Conservation (phyloP, 2,113 vertebrate genomes). For the Erythrolamprus reginae region DNA sequence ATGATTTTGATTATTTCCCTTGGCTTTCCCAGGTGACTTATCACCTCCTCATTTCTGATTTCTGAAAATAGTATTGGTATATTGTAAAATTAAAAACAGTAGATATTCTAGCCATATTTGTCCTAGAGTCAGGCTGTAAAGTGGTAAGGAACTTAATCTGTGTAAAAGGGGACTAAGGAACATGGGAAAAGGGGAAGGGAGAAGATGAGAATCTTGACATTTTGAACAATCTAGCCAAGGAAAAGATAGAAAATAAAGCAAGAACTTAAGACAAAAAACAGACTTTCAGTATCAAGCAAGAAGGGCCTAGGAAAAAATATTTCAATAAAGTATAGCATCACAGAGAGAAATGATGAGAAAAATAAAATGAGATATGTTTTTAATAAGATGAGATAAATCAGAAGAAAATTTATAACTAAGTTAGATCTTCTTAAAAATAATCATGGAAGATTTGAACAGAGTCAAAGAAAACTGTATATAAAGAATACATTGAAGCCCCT, state of each 20-base stretch:
- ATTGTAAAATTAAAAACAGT: not conserved
- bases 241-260: not conserved
- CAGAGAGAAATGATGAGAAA: not conserved
- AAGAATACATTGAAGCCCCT: not conserved
- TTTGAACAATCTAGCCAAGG: not conserved
- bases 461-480: not conserved
- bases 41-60: too few species aligned
- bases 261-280: not conserved
- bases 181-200: not conserved
- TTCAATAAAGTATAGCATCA: not conserved
- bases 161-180: not conserved
- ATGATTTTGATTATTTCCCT: too few species aligned
- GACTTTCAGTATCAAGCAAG: not conserved
- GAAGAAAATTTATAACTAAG: not conserved
- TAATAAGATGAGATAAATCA: not conserved
- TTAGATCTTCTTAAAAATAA: not conserved
- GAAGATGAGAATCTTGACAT: not conserved
- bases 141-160: not conserved
- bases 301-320: not conserved
- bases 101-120: not conserved
- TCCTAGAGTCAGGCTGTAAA: not conserved
- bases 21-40: too few species aligned
- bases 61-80: not conserved
- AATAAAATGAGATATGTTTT: not conserved
- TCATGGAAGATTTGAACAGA: not conserved